A percentile compares a stretch with the other conserved stretches of the same genome.
Conservation (phyloP, 64 coral and sea anemone species). For the Montipora efflorescens region DNA sequence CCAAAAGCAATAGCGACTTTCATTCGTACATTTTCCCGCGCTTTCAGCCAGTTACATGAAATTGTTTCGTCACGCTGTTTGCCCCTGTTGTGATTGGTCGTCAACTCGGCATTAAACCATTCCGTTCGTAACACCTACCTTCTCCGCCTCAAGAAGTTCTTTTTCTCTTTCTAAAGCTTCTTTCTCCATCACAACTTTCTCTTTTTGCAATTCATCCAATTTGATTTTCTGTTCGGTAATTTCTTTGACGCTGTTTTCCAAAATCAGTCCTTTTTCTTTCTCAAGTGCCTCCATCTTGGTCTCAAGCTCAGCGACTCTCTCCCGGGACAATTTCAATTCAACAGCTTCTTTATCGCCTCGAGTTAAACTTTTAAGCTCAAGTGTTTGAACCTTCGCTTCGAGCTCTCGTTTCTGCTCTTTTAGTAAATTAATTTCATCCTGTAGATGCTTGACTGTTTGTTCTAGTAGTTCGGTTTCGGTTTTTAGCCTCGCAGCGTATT, state of each 20-base stretch:
- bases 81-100: too few species aligned
- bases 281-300: conserved; percentile 71
- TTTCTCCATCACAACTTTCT: conserved; percentile 68
- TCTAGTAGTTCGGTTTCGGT: conserved; percentile 81
- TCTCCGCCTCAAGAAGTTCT: conserved; percentile 56
- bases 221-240: conserved; percentile 81
- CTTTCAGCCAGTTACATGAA: too few species aligned
- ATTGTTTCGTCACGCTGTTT: too few species aligned
- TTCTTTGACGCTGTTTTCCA: conserved; percentile 78
- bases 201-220: conserved; percentile 83
- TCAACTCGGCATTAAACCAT: too few species aligned
- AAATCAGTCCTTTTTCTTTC: conserved; percentile 67
- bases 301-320: conserved; percentile 74
- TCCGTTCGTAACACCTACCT: conserved; percentile 40
- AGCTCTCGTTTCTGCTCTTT: conserved; percentile 97
- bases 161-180: conserved; percentile 50
- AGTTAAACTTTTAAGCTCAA: conserved; percentile 82
- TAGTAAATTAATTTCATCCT: conserved; percentile 87
- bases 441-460: conserved; percentile 85
- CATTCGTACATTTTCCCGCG: too few species aligned
- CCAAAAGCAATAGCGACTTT: too few species aligned
- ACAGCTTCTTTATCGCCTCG: conserved; percentile 77
- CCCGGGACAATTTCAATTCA: conserved; percentile 77
- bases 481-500: conserved; percentile 81
- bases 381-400: conserved; percentile 90